Evolutionary conservation across 2,113 vertebrate genomes (phyloP), one percentile per base, ranked within the genome.

Genomic region (Ranitomeya imitator): DNA sequence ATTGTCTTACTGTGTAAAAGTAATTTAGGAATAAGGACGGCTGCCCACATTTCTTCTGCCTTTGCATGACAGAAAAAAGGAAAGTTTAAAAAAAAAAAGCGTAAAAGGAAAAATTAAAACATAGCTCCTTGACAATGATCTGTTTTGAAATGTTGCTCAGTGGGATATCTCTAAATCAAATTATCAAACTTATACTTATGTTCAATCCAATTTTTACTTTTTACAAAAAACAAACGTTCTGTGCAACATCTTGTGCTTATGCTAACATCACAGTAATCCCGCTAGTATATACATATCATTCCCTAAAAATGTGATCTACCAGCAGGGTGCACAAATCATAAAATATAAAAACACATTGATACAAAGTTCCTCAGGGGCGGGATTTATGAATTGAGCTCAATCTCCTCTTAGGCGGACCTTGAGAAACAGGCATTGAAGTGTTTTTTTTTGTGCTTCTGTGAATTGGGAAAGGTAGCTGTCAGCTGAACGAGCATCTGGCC

Each of bases 201-300:
- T 37, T 85, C 26, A 45, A 5, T 31, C 7, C 10, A n/a, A 51
- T 54, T 85, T 85, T 60, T 61, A 37, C 15, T 60, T 86, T 45
- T 78, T 23, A 19, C 15, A 51, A 51, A 78, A 63, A 23, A 6
- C 51, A 14, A 51, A 86, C 23, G 23, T 78, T 76, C 14, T 77
- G 18, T 37, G 76, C 45, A 79, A n/a, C 21, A 18, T 51, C n/a
- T n/a, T 78, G 74, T 79, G 79, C 51, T 67, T 78, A 86, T 86
- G 85, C 76, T n/a, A 86, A 86, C 76, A 45, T 79, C n/a, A 9
- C 8, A 19, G 51, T n/a, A 51, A 69, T 69, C 55, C 37, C n/a
- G 16, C 26, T 37, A 76, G 14, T 76, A 51, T 76, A 76, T 21
- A 45, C 4, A 45, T 45, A 45, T 37, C 7, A 52, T 76, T 7